These are phyloP conservation scores for Chrysopilus asiliformis DNA, from an alignment of 2,888 invertebrate species.

Conservation along the genomic window DNA sequence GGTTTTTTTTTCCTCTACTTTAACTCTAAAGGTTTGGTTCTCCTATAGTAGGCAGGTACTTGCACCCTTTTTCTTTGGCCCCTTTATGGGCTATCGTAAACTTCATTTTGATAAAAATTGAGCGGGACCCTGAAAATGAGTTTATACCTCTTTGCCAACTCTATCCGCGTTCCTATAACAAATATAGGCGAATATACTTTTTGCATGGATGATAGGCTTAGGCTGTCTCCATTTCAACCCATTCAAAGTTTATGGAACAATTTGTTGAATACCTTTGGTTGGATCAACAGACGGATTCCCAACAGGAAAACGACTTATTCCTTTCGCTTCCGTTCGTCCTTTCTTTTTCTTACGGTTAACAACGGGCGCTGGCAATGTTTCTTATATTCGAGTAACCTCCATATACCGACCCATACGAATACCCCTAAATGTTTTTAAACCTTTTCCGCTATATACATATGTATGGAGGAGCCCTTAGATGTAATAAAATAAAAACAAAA, in stretches of 20 bases:
- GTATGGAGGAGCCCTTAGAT: too few species aligned
- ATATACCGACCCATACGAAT: background rate
- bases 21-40: too few species aligned
- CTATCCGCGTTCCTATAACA: background rate
- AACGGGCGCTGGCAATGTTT: background rate
- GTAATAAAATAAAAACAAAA: constrained; percentile 4
- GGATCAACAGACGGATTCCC: too few species aligned
- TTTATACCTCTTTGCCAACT: background rate
- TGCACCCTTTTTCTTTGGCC: constrained; percentile 3
- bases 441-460: background rate
- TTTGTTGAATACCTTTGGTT: constrained; percentile 7
- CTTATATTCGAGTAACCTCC: background rate
- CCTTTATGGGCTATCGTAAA: constrained; percentile 9
- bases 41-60: too few species aligned
- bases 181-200: background rate
- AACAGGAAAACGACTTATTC: too few species aligned
- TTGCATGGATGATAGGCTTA: background rate
- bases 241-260: constrained; percentile 6
- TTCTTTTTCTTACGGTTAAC: background rate
- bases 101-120: constrained; percentile 10
- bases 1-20: too few species aligned
- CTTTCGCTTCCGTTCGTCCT: too few species aligned
- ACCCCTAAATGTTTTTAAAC: background rate
- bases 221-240: constrained; percentile 1
- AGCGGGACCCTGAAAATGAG: constrained; percentile 7